phyloP scores from a whole-genome alignment of 2,113 vertebrate genomes.

The Elephas maximus region DNA sequence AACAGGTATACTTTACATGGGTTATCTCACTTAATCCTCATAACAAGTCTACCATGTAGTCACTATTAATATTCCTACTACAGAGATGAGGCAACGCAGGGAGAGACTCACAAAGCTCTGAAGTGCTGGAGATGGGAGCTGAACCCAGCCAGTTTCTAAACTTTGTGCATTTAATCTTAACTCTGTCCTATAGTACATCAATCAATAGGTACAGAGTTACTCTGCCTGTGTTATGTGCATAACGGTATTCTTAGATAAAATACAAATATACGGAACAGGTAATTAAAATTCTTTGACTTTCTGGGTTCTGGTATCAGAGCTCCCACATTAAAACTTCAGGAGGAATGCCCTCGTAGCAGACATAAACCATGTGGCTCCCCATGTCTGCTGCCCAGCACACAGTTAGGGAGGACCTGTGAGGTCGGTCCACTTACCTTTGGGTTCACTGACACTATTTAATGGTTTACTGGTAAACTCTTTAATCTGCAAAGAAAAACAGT shows the following conservation, averaged over 20 bases:
- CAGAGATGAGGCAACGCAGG: neutral
- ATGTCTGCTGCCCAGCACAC: fast-evolving
- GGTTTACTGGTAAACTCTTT: slow-evolving; percentile 88
- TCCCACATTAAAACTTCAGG: neutral
- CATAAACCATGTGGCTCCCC: neutral
- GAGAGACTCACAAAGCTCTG: neutral
- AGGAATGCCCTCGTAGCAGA: neutral
- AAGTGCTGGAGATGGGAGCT: neutral
- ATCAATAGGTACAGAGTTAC: neutral
- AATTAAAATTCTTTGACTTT: neutral
- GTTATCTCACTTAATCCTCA: neutral
- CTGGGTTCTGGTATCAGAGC: neutral
- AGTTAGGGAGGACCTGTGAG: neutral
- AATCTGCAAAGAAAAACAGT: slow-evolving; percentile 89
- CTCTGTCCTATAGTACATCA: too few relatives aligned
- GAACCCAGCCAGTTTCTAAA: neutral
- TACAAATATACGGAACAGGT: neutral
- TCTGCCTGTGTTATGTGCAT: neutral
- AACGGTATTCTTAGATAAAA: neutral
- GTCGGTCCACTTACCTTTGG: slow-evolving; percentile 87
- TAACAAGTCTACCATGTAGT: neutral
- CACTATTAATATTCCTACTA: neutral
- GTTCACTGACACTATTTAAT: slow-evolving; percentile 81
- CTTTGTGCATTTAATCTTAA: neutral
- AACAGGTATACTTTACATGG: neutral